These are phyloP conservation scores for Siniperca undulata DNA, from an alignment of 2,797 vertebrate genomes.

Conservation along the genomic window DNA sequence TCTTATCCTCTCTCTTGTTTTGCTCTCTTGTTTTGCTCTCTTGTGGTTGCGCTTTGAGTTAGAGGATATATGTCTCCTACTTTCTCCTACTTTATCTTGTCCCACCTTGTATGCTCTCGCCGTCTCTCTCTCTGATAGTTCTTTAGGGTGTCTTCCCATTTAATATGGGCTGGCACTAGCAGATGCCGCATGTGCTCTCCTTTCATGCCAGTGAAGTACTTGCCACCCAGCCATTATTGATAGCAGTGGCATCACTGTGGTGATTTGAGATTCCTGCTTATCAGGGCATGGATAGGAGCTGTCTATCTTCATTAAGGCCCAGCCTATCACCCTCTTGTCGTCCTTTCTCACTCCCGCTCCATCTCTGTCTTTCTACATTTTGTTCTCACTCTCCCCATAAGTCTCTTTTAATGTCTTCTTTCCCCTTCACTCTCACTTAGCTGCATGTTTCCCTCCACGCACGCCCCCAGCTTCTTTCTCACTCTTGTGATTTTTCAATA, in stretches of 20 bases:
- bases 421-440: slow-evolving; percentile 74
- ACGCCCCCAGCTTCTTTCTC: slow-evolving; percentile 65
- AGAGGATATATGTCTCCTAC: slow-evolving; percentile 46
- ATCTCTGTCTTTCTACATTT: slow-evolving; percentile 55
- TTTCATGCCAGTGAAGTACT: slow-evolving; percentile 65
- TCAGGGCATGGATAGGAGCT: slow-evolving; percentile 68
- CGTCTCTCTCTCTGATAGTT: slow-evolving; percentile 37
- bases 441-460: slow-evolving; percentile 64
- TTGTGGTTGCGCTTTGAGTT: slow-evolving; percentile 57
- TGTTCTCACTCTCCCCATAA: slow-evolving; percentile 53
- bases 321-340: slow-evolving; percentile 55
- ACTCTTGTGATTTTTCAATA: slow-evolving; percentile 79
- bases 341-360: slow-evolving; percentile 33
- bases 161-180: slow-evolving; percentile 68
- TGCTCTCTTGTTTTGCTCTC: too few species aligned
- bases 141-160: slow-evolving; percentile 57
- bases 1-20: slow-evolving; percentile 39
- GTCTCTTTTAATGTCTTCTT: slow-evolving; percentile 69
- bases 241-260: slow-evolving; percentile 48
- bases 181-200: slow-evolving; percentile 54
- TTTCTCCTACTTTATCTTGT: slow-evolving; percentile 41
- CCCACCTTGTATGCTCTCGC: slow-evolving; percentile 27
- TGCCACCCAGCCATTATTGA: slow-evolving; percentile 73
- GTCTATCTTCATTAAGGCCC: slow-evolving; percentile 82
- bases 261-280: slow-evolving; percentile 72